These are phyloP conservation scores for Thripadectes ignobilis DNA, from an alignment of 2,797 vertebrate species.

Conservation along the genomic window DNA sequence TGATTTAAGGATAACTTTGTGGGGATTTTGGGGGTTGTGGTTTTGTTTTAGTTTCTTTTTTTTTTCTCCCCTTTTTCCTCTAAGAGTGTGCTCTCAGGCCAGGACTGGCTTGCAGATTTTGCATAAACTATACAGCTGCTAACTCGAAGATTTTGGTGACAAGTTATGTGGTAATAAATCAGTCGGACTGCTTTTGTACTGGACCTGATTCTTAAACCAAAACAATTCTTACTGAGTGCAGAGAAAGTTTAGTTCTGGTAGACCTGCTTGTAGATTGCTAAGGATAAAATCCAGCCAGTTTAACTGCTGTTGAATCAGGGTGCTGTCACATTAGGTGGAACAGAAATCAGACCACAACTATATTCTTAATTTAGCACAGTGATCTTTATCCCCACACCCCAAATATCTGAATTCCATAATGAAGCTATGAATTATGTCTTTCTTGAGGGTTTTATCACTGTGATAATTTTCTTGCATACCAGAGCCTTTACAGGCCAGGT, in stretches of 20 bases:
- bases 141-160: background rate
- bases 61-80: background rate
- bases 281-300: background rate
- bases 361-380: background rate
- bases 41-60: background rate
- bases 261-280: background rate
- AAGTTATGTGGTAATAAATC: background rate
- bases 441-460: background rate
- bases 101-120: background rate
- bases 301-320: background rate
- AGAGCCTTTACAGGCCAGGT: constrained; percentile 41
- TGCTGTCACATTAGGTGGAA: background rate
- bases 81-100: background rate
- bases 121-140: background rate
- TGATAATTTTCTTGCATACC: background rate
- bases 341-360: background rate
- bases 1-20: background rate
- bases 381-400: background rate
- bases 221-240: background rate
- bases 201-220: background rate
- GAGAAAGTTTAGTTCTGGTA: background rate
- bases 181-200: background rate
- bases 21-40: background rate
- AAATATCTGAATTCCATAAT: background rate
- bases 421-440: background rate